phyloP scores from a whole-genome alignment of 1,140 invertebrate genomes.

The Polypedilum vanderplanki region DNA sequence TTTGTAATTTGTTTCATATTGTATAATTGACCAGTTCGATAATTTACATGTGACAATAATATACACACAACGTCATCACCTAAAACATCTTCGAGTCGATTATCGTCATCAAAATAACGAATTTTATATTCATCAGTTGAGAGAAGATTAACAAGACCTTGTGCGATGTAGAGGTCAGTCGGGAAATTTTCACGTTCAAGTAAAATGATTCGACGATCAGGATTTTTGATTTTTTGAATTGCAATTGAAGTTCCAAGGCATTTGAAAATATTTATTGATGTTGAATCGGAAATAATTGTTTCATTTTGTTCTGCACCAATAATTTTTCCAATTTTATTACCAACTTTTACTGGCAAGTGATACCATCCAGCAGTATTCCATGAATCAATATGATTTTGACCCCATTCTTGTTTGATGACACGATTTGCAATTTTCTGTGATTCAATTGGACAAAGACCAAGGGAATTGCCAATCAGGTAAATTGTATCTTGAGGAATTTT shows the following conservation, averaged over 20 bases:
- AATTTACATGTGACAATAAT: slow-evolving; percentile 41
- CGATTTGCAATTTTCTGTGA: slow-evolving; percentile 34
- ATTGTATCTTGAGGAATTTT: slow-evolving; percentile 38
- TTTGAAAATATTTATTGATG: slow-evolving; percentile 36
- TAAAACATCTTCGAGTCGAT: slow-evolving; percentile 40
- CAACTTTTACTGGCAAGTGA: slow-evolving; percentile 38
- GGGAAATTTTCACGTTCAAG: slow-evolving; percentile 44
- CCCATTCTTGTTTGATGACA: slow-evolving; percentile 37
- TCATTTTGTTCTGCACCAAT: slow-evolving; percentile 40
- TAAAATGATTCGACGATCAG: slow-evolving; percentile 40
- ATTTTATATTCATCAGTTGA: slow-evolving; percentile 35
- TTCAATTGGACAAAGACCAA: slow-evolving; percentile 35
- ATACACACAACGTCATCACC: slow-evolving; percentile 41
- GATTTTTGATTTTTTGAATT: slow-evolving; percentile 38
- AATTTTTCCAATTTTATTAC: slow-evolving; percentile 40
- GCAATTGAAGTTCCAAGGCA: neutral
- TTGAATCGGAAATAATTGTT: slow-evolving; percentile 37
- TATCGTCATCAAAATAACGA: slow-evolving; percentile 39
- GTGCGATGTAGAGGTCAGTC: slow-evolving; percentile 43
- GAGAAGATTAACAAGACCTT: slow-evolving; percentile 42
- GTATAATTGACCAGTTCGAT: slow-evolving; percentile 42
- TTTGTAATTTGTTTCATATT: slow-evolving; percentile 40
- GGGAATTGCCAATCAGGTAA: slow-evolving; percentile 44
- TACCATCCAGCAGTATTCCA: slow-evolving; percentile 42
- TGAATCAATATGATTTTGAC: slow-evolving; percentile 35